Evolutionary conservation across 2,888 invertebrate genomes (phyloP), one percentile per base, ranked within the genome.

Genomic region (Ariolimax columbianus): DNA sequence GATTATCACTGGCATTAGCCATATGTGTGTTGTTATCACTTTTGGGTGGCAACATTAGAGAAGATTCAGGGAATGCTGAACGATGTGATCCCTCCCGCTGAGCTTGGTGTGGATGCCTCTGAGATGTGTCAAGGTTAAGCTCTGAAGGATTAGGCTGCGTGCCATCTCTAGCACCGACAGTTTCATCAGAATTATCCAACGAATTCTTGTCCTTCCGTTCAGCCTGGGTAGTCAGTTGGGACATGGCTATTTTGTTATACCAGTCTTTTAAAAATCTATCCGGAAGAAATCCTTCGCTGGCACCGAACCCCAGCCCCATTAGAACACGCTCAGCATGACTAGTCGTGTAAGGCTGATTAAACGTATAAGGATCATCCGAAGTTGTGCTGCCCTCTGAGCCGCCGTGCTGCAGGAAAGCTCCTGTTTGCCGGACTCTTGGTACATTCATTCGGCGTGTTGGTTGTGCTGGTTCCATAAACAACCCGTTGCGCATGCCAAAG

Each of bases 211-310:
- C 43, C 30, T 79, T 79, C 36, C 30, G 11, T 68, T 79, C 79
- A 23, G 43, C 43, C 17, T 23, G 36, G 30, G 36, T 23, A 36
- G 75, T 47, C 9, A 78, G 40, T 68, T 88, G 87, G 1, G 89
- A 87, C n/a, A 87, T 79, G 14, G 89, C 70, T 19, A 92, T 87
- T 88, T 92, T 93, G n/a, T 88, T 87, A 38, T 89, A 90, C 93
- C 92, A 93, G 85, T 92, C 91, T 33, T 86, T 87, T n/a, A 91
- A 87, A 87, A 93, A 93, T 43, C 93, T 84, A 77, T 92, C 91
- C 0, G 93, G 93, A 23, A 93, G 86, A 82, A 92, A 91, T 36
- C 90, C 90, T 23, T 90, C 90, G 19, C 81, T 40, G 2, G 89
- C 86, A 11, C 89, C 89, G 85, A 92, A 92, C 0, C 93, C 93